Evolutionary conservation across 2,888 invertebrate genomes (phyloP), one percentile per base, ranked within the genome.

Genomic region (Trachelus iudaicus): DNA sequence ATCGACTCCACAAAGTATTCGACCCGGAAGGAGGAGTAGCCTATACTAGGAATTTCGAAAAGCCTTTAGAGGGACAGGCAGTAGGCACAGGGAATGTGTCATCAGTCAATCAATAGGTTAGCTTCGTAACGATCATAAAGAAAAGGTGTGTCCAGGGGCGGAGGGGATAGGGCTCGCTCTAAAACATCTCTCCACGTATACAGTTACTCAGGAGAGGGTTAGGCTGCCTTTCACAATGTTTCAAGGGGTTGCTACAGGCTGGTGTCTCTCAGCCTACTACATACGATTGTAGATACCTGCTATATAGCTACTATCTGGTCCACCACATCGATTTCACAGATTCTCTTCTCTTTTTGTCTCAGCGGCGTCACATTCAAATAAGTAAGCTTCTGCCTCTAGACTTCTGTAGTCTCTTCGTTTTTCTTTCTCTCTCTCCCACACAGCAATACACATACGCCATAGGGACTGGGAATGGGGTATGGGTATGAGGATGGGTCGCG

Each of bases 351-450:
- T 89, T 89, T 89, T 89, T 89, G 89, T 89, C 89, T 87, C 88
- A 88, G 84, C 82, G 80, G 87, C 89, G 89, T 89, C 90, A 90
- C 90, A 90, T 90, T 90, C 90, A 90, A 90, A 90, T 90, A 90
- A 90, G 90, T 90, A 89, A 88, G 86, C 83, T 84, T 77, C 81
- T 83, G 83, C 80, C 76, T 74, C 79, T 79, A 73, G 73, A 74
- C 77, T 77, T 69, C 76, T 37, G 69, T 73, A 73, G 30, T 69
- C 31, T 69, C 73, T 35, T 77, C 76, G 76, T 82, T 83, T 83
- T 81, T 85, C 83, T 83, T 81, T 40, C 40, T 77, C 75, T 9
- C 33, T 74, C 69, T 74, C 11, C 23, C 33, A 33, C 68, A 4
- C 35, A 30, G 69, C 69, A 31, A n/a, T 31, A 30, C 34, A 56